Evolutionary conservation across 2,888 invertebrate species (phyloP).

Genomic region (Agrotis clavis): DNA sequence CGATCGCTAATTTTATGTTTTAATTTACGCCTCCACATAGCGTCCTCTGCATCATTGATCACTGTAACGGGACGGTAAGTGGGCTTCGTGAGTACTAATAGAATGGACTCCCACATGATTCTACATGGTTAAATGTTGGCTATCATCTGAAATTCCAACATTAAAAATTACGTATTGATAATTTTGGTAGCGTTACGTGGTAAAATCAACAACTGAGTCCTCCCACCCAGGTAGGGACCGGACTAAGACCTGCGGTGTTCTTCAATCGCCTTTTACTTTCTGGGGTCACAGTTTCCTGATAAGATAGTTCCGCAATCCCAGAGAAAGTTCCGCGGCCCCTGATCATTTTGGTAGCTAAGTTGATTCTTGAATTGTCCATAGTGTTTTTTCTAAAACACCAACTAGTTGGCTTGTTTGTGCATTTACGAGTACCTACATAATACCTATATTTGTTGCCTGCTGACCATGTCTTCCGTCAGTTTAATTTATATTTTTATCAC

Average conservation of each 20-base stretch:
- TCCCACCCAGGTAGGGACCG: no score
- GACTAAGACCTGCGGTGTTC: no score
- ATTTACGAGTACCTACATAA: background rate
- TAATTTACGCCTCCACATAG: slow-evolving; percentile 78
- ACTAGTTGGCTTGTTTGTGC: background rate
- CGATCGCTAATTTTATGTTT: slow-evolving; percentile 85
- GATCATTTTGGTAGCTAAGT: background rate
- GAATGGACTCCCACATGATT: slow-evolving; percentile 11
- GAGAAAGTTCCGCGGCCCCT: no score
- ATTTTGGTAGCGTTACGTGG: no score
- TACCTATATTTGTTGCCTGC: background rate
- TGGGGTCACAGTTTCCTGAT: no score
- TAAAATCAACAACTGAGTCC: no score
- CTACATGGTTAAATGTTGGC: background rate
- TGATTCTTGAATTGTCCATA: no score
- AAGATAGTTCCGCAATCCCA: no score
- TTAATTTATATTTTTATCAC: background rate
- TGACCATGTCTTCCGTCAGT: background rate
- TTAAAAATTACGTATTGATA: no score
- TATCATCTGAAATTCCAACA: background rate
- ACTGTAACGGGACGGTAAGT: slow-evolving; percentile 73
- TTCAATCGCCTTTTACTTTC: no score
- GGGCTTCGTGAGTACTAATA: slow-evolving; percentile 51
- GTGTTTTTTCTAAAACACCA: no score
- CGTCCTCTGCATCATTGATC: slow-evolving; percentile 77